Evolutionary conservation across 2,113 vertebrate genomes (phyloP), one percentile per base, ranked within the genome.

Genomic region (Anarhynchus alexandrinus): DNA sequence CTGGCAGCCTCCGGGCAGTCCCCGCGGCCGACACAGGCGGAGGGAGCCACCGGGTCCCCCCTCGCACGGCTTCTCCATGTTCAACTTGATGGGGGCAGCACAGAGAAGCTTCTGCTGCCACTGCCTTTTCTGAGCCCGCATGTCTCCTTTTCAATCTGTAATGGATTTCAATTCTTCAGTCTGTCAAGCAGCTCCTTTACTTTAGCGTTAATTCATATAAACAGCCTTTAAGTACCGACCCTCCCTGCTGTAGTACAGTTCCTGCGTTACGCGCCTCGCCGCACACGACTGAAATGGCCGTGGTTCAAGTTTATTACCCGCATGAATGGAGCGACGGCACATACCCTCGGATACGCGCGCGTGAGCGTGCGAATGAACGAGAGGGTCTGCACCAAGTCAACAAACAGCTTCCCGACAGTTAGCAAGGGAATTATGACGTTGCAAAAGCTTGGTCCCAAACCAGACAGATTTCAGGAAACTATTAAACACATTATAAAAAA

Each of bases 11-110:
- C 38, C 0, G 12, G 67, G 71, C 71, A 23, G 71, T 20, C 32
- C 72, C 51, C 1, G 2, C 1, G 3, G 74, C 36, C 13, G 47
- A 16, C 55, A 23, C 45, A 6, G 58, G 82, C 2, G 0, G 36
- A n/a, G 11, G 54, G 32, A 62, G 20, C 5, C 0, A 45, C 30
- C 2, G 2, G 21, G 36, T 55, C 4, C 21, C 67, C n/a, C 40
- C 62, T 49, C 0, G 0, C 34, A 11, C 0, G 5, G 34, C 67
- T 71, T 13, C 59, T 65, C 61, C 45, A 3, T 1, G 2, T 14
- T 22, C 8, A 36, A 1, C 5, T 15, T 38, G 57, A 52, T 22
- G 36, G 62, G 32, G 49, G 12, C 42, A 67, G 42, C 52, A 27
- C 49, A 23, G 57, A n/a, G 40, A 30, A 73, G 49, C 69, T 81